Base-by-base conservation (phyloP, 2,888 invertebrate genomes). In the Gasteruption jaculator region DNA sequence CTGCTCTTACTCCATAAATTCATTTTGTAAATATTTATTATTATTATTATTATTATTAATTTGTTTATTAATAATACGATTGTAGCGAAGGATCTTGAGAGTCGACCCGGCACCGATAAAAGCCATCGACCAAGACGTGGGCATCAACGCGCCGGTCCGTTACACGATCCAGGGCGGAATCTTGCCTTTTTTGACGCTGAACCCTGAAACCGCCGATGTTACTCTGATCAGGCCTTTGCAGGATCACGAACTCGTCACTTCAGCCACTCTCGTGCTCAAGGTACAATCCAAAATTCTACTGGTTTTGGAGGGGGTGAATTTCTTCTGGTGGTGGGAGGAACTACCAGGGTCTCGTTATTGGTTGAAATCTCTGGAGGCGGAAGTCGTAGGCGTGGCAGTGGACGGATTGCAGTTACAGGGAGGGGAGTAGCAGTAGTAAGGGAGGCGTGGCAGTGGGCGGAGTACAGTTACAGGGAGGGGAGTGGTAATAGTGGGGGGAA, bases 41-140 rank as follows among this genome's bases (percentile, higher is more conserved):
- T 31, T 15, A n/a, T n/a, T n/a, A n/a, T n/a, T 31, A 4, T 5
- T 7, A 33, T 6, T 11, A 20, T 30, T 5, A 4, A 12, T 30
- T 30, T 5, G 5, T 14, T 14, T 15, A 30, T 16, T 30, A 5
- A 30, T 3, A 27, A 26, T 14, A 10, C 24, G 20, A 22, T 10
- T 25, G 11, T 62, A 83, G 79, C 84, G 82, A 15, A 76, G 80
- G 0, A 71, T 78, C 24, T 68, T 93, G 27, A 74, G 74, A 43
- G 79, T 86, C 18, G 77, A 79, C 7, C 91, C 91, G 0, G 80
- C 82, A 10, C 80, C 84, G 2, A 79, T 92, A 4, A 76, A 78
- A 36, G 91, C 92, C 0, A 74, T 78, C 21, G 93, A 93, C 72
- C 91, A 91, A 66, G 89, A 90, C 60, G 63, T 76, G 25, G 88